These are phyloP conservation scores for Hydrolagus colliei DNA, from an alignment of 2,797 vertebrate species.

Conservation along the genomic window DNA sequence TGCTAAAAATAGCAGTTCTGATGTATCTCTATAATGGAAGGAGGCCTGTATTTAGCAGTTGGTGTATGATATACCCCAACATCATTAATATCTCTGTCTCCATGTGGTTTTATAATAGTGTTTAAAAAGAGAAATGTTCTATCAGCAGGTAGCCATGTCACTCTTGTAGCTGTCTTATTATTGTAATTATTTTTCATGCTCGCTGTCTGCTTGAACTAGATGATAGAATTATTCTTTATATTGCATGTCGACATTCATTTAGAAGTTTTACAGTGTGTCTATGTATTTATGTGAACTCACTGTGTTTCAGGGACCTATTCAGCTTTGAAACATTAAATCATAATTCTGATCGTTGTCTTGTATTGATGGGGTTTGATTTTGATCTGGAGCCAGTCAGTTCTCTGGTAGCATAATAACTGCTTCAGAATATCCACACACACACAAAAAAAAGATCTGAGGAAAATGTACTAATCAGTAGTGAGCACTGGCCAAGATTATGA, in stretches of 20 bases:
- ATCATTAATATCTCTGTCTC: too few species aligned
- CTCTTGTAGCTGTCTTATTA: background rate
- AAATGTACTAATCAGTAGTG: background rate
- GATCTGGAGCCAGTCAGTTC: conserved; percentile 16
- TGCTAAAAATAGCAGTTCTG: too few species aligned
- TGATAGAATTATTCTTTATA: background rate
- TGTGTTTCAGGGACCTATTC: background rate
- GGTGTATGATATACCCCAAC: too few species aligned
- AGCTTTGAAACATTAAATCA: background rate
- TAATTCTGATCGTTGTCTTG: background rate
- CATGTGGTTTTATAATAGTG: too few species aligned
- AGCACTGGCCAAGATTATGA: background rate
- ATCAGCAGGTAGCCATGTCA: background rate
- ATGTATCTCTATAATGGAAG: too few species aligned
- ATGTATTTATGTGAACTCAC: background rate
- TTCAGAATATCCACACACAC: background rate
- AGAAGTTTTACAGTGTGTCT: background rate
- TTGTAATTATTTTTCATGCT: background rate
- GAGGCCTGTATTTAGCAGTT: too few species aligned
- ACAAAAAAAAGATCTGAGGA: background rate
- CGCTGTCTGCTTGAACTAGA: background rate
- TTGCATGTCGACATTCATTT: background rate
- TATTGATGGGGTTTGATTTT: background rate
- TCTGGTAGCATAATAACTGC: background rate
- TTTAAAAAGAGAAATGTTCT: background rate